Conservation (phyloP, 2,888 invertebrate genomes). For the Crossocerus cetratus region DNA sequence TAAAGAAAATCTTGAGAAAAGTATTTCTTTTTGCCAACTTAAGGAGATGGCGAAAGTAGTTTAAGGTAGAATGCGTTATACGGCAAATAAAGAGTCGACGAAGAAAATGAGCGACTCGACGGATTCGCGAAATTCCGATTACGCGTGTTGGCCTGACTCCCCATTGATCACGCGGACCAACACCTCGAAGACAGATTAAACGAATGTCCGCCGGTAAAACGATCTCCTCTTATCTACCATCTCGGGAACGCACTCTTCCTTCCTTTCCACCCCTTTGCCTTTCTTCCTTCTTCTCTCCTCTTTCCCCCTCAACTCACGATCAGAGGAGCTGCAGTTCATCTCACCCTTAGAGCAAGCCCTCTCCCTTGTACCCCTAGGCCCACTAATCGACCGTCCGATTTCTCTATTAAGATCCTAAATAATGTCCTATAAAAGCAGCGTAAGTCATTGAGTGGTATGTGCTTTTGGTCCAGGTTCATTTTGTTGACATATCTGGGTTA, state of each 20-base stretch:
- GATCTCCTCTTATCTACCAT: conserved; percentile 67
- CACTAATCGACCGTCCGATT: too few species aligned
- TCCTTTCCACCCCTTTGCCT: conserved; percentile 17
- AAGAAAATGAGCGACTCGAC: conserved; percentile 18
- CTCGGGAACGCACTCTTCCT: conserved; percentile 56
- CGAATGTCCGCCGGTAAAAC: conserved; percentile 66
- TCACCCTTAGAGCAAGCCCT: not conserved
- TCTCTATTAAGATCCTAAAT: too few species aligned
- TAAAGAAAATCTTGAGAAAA: too few species aligned
- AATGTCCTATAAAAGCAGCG: too few species aligned
- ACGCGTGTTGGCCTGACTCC: conserved; percentile 47
- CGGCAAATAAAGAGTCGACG: not conserved
- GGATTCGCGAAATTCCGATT: conserved; percentile 53
- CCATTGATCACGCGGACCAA: conserved; percentile 65
- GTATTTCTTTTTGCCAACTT: too few species aligned
- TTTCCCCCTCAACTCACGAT: not conserved
- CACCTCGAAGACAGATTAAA: conserved; percentile 68
- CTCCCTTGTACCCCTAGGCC: too few species aligned
- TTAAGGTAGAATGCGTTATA: too few species aligned
- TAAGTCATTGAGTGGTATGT: too few species aligned
- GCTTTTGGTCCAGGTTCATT: too few species aligned
- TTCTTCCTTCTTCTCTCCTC: not conserved
- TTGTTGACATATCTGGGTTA: too few species aligned
- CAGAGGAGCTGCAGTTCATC: not conserved
- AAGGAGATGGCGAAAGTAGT: too few species aligned